Evolutionary conservation across 1,140 invertebrate genomes (phyloP).

Genomic region (Drosophila kikkawai): DNA sequence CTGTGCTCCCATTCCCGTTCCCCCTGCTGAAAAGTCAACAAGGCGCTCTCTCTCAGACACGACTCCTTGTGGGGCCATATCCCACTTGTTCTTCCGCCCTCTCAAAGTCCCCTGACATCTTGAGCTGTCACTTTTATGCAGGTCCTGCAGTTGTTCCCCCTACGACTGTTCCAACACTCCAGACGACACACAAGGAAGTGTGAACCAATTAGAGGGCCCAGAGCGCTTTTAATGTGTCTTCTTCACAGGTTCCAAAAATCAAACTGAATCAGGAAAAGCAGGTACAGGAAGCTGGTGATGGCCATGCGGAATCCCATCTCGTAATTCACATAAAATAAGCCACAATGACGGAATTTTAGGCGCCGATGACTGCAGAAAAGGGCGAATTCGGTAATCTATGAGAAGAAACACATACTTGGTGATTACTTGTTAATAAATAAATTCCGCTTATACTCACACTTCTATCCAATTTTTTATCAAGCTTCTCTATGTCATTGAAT

Average conservation of each 20-base stretch:
- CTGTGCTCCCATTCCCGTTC: conserved; percentile 19
- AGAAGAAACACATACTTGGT: not conserved
- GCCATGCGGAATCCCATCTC: conserved; percentile 59
- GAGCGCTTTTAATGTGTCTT: conserved; percentile 9
- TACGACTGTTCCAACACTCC: conserved; percentile 10
- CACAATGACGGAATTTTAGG: conserved; percentile 35
- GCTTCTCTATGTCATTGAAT: conserved; percentile 27
- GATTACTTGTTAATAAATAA: not conserved
- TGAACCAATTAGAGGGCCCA: conserved; percentile 30
- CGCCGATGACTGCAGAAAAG: conserved; percentile 48
- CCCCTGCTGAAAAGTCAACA: conserved; percentile 56
- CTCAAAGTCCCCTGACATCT: conserved; percentile 7
- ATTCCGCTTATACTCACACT: conserved; percentile 25
- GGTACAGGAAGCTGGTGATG: conserved; percentile 44
- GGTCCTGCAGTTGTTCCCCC: conserved; percentile 13
- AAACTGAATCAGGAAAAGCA: conserved; percentile 63
- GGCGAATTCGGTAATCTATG: conserved; percentile 48
- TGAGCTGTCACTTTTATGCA: conserved; percentile 35
- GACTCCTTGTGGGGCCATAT: conserved; percentile 30
- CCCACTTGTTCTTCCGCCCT: conserved; percentile 24
- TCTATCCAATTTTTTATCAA: conserved; percentile 7
- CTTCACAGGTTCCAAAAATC: conserved; percentile 41
- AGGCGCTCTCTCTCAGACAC: conserved; percentile 39
- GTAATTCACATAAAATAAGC: conserved; percentile 50
- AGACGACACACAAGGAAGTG: conserved; percentile 40